Evolutionary conservation across 2,888 invertebrate species (phyloP).

Genomic region (Spisula subtruncata): DNA sequence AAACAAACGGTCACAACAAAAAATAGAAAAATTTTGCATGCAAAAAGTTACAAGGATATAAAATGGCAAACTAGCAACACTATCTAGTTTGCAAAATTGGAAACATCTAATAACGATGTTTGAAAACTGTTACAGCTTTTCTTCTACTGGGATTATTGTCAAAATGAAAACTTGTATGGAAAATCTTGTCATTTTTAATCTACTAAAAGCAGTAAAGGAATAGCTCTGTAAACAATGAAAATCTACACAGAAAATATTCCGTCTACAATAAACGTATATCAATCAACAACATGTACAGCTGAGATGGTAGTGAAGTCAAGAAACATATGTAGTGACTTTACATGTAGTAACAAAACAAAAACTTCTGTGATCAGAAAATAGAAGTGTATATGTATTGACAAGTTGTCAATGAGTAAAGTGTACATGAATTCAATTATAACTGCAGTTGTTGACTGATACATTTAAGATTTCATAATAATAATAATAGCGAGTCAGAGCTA

Average conservation of each 20-base stretch:
- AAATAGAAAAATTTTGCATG: conserved; percentile 32
- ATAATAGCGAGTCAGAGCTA: conserved; percentile 33
- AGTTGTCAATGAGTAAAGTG: conserved; percentile 1
- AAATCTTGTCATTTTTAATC: conserved; percentile 46
- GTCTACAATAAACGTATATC: conserved; percentile 32
- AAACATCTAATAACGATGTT: not conserved
- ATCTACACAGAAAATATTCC: not conserved
- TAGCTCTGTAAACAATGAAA: conserved; percentile 48
- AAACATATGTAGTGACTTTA: not conserved
- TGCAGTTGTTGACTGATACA: conserved; percentile 38
- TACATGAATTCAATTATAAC: not conserved
- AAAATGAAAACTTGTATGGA: conserved; percentile 30
- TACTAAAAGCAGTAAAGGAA: conserved; percentile 34
- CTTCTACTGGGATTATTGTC: not conserved
- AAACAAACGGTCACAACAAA: conserved; percentile 39
- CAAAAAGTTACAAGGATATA: conserved; percentile 22
- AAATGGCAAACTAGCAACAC: not conserved
- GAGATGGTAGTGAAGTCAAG: not conserved
- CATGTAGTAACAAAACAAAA: not conserved
- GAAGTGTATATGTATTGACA: not conserved
- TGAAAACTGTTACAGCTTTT: conserved; percentile 7
- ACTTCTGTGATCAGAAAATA: not conserved
- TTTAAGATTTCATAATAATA: not conserved
- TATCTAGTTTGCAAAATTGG: not conserved
- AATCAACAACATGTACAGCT: conserved; percentile 39